phyloP scores from a whole-genome alignment of 2,113 vertebrate genomes.

The Elaphurus davidianus region DNA sequence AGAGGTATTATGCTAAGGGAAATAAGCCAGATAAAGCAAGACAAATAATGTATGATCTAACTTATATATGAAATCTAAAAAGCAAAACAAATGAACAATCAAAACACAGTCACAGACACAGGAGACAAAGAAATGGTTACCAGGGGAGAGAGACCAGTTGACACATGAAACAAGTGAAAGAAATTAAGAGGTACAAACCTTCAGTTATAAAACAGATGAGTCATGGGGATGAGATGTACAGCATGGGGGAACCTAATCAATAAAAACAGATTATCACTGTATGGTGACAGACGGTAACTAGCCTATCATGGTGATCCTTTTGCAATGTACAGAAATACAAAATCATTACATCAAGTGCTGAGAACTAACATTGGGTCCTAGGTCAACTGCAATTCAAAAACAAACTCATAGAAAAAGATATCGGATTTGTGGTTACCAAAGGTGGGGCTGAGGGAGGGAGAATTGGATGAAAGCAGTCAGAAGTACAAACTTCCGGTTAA shows the following conservation, averaged over 20 bases:
- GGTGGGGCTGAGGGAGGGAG: background rate
- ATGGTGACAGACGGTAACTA: background rate
- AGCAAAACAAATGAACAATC: background rate
- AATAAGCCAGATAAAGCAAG: background rate
- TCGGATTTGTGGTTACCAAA: background rate
- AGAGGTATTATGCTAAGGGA: background rate
- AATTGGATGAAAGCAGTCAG: background rate
- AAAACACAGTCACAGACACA: background rate
- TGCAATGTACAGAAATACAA: background rate
- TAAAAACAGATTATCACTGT: too few species aligned
- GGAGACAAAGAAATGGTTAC: background rate
- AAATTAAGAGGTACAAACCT: background rate
- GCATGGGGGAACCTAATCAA: background rate
- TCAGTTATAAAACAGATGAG: too few species aligned
- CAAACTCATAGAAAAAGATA: background rate
- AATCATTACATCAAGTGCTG: background rate
- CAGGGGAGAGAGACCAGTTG: background rate
- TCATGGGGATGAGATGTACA: accelerated
- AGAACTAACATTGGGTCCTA: background rate
- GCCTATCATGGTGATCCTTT: background rate
- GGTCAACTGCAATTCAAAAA: background rate
- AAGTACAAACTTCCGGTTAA: background rate
- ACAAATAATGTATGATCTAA: background rate
- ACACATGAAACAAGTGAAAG: background rate
- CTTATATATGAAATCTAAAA: background rate